A percentile compares a stretch with the other conserved stretches of the same genome.
phyloP scores from a whole-genome alignment of 2,888 invertebrate genomes.

The Oscheius sp. region DNA sequence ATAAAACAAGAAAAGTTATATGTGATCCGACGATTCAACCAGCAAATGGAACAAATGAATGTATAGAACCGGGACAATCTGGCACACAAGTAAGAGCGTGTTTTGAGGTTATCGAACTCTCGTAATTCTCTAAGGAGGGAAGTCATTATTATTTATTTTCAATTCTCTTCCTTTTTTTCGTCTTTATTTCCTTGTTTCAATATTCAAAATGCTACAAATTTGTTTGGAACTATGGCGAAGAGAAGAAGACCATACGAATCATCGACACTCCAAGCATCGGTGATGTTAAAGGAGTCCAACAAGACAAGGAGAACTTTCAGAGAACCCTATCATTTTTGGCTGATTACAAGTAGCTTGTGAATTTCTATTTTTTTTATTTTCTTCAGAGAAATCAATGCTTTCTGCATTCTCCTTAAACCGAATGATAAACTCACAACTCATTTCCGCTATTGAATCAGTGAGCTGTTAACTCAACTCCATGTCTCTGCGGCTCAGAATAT shows the following conservation, averaged over 20 bases:
- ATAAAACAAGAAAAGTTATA: no score
- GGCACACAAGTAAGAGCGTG: neutral
- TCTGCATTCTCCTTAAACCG: slow-evolving; percentile 49
- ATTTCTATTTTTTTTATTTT: neutral
- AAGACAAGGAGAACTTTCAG: neutral
- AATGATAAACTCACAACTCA: slow-evolving; percentile 37
- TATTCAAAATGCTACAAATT: no score
- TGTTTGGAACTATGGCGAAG: neutral
- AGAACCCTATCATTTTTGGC: neutral
- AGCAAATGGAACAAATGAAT: neutral
- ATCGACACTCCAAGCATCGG: slow-evolving; percentile 10
- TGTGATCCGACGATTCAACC: no score
- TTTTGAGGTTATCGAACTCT: no score
- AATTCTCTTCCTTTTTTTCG: no score
- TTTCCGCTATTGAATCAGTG: slow-evolving; percentile 55
- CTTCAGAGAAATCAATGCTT: slow-evolving; percentile 37
- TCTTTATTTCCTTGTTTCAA: no score
- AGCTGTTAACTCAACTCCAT: slow-evolving; percentile 52
- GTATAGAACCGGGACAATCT: neutral
- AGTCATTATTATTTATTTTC: no score
- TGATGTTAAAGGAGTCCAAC: neutral
- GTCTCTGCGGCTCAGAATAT: slow-evolving; percentile 51
- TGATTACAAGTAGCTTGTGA: slow-evolving; percentile 1
- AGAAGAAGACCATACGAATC: slow-evolving; percentile 7
- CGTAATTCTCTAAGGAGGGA: no score